Evolutionary conservation across 37 sponge, comb jelly and placozoan species (phyloP).

Genomic region (Amphimedon queenslandica): DNA sequence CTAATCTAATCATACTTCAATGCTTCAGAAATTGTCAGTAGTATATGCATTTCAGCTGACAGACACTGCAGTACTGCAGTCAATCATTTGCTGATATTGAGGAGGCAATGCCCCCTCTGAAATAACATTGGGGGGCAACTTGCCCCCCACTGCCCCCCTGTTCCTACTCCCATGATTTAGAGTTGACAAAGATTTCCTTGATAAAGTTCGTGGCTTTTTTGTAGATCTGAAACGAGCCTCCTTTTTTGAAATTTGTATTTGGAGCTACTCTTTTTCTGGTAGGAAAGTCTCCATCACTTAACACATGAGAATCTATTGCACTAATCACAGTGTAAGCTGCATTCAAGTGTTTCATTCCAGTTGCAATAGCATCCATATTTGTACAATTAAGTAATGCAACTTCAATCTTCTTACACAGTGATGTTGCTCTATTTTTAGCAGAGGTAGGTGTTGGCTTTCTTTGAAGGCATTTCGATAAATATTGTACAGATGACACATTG

Average conservation of each 20-base stretch:
- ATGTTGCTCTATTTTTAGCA: not conserved
- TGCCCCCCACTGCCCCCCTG: too few species aligned
- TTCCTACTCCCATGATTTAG: too few species aligned
- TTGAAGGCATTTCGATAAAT: not conserved
- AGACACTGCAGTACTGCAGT: too few species aligned
- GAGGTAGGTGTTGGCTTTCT: not conserved
- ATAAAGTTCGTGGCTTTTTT: not conserved
- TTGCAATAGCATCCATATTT: not conserved
- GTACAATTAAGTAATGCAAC: slow-evolving; percentile 1
- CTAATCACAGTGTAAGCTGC: not conserved
- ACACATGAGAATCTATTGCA: not conserved
- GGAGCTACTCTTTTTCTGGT: not conserved
- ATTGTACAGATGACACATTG: not conserved
- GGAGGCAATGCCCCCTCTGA: too few species aligned
- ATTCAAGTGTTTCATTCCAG: not conserved
- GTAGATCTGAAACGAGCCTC: not conserved
- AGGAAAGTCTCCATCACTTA: not conserved
- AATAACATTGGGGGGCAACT: too few species aligned
- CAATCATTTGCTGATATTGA: too few species aligned
- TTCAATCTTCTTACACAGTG: not conserved
- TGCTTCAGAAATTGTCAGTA: too few species aligned
- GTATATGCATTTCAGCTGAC: too few species aligned
- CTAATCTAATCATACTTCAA: too few species aligned
- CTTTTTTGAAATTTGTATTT: not conserved
- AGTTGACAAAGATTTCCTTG: not conserved